Conservation (phyloP, 2,797 vertebrate genomes). For the Peromyscus aztecus region DNA sequence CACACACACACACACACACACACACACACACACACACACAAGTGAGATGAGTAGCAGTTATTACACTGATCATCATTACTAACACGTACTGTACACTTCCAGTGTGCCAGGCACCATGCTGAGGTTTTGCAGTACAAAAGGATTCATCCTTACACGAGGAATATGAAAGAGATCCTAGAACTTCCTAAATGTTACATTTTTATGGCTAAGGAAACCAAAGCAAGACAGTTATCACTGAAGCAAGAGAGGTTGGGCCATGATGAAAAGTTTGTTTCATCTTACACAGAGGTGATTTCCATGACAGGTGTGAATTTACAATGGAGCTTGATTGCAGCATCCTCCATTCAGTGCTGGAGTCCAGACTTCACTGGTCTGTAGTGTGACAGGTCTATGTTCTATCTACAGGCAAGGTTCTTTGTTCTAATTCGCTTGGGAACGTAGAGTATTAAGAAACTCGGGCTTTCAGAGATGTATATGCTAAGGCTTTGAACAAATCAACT, state of each 20-base stretch:
- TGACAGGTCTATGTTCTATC: not conserved
- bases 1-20: not conserved
- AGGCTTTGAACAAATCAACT: not conserved
- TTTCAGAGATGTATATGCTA: conserved; percentile 1
- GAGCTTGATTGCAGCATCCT: not conserved
- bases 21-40: not conserved
- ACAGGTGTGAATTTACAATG: not conserved
- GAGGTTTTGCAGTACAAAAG: conserved; percentile 24
- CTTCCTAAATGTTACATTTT: conserved; percentile 7
- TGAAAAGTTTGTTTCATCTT: not conserved
- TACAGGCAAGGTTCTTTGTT: not conserved
- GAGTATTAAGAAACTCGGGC: not conserved
- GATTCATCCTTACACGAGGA: not conserved
- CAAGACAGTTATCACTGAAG: not conserved
- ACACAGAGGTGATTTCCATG: not conserved
- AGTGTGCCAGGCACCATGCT: conserved; percentile 22
- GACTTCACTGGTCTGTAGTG: not conserved
- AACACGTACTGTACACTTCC: not conserved
- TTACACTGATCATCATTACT: not conserved
- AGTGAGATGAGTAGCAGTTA: not conserved
- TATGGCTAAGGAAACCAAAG: not conserved
- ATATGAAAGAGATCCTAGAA: not conserved
- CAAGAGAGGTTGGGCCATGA: not conserved
- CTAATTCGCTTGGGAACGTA: not conserved
- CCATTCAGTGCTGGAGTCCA: not conserved